Evolutionary conservation across 1,140 invertebrate genomes (phyloP).

Genomic region (Rhagoletis pomonella): DNA sequence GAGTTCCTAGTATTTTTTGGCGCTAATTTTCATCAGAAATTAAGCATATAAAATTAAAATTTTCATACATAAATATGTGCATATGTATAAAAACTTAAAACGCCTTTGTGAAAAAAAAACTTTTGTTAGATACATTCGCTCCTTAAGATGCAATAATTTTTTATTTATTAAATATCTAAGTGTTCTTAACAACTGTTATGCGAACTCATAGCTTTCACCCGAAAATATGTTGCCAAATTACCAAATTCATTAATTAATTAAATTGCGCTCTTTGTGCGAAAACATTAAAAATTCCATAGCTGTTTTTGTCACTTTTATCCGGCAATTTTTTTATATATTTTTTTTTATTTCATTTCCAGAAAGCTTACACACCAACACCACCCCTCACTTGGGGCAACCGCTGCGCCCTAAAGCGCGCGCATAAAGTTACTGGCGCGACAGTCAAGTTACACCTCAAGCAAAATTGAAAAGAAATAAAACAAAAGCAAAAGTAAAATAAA

Average conservation of each 20-base stretch:
- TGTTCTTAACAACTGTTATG: no score
- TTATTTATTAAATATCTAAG: no score
- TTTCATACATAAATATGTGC: no score
- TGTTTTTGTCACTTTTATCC: background rate
- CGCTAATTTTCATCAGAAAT: no score
- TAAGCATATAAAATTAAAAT: no score
- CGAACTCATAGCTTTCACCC: background rate
- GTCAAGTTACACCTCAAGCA: background rate
- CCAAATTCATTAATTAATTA: conserved; percentile 34
- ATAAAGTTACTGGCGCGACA: background rate
- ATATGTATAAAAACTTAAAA: no score
- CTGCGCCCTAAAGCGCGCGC: background rate
- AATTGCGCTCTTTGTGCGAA: background rate
- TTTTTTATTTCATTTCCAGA: background rate
- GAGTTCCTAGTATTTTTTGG: no score
- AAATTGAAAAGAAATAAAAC: conserved; percentile 38
- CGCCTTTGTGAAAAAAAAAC: no score
- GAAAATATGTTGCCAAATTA: background rate
- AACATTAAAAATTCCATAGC: background rate
- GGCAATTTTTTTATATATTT: background rate
- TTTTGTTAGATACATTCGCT: no score
- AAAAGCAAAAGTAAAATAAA: background rate
- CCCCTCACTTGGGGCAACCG: no score
- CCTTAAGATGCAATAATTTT: no score
- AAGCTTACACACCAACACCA: background rate